Base-by-base conservation (phyloP, 2,888 invertebrate genomes). In the Euclidia mi region DNA sequence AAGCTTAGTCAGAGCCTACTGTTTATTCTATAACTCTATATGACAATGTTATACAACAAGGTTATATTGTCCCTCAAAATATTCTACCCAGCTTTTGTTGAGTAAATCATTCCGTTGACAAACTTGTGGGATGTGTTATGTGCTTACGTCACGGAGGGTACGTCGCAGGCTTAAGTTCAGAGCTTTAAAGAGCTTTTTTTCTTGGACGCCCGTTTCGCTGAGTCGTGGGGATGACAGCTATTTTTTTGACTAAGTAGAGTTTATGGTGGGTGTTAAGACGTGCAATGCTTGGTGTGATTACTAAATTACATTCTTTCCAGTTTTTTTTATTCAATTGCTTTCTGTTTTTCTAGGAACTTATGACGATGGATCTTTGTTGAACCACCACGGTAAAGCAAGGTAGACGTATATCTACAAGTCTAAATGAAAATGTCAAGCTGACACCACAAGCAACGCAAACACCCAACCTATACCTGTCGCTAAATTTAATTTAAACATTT, bases 111-210 rank as follows among this genome's bases (percentile, higher is more conserved):
- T 42, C n/a, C 42, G 29, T 49, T 42, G 35, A 49, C 49, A 42
- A 49, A 49, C 25, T 6, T 47, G 29, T 29, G 11, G 17, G 28
- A 9, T 38, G 38, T 37, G 15, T 47, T 42, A 42, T 34, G 18
- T 42, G 29, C 17, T 37, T 3, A 49, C 42, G 34, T 35, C 42
- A 37, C 17, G 18, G 42, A 35, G 17, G 18, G 29, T 50, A 35
- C 29, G 29, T 43, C 12, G n/a, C 28, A 10, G 43, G 31, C 51
- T 51, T 43, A 44, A 40, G 18, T 31, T 9, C 15, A 44, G 31
- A 51, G 51, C 51, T 20, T 44, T 51, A 51, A 51, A 44, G 17
- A 51, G 37, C 20, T 25, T 44, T 51, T 44, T 51, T 44, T 51
- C 48, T 32, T 25, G 15, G 25, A 14, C 15, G 12, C n/a, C 29